A percentile compares a stretch with the other conserved stretches of the same genome.
phyloP scores from a whole-genome alignment of 2,888 invertebrate genomes.

The Drosophila anomelani region DNA sequence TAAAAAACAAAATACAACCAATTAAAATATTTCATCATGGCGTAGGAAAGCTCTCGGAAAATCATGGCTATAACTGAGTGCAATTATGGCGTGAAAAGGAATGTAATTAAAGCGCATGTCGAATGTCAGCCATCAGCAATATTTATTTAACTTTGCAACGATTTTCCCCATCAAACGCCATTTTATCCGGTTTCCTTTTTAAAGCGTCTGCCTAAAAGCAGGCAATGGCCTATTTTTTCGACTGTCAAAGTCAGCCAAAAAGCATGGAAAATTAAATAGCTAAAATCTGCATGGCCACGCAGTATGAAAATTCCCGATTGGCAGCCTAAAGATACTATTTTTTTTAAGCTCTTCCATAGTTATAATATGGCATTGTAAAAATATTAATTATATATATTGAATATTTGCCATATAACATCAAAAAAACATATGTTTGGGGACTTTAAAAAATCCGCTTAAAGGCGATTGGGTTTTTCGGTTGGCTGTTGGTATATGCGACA shows the following conservation, averaged over 20 bases:
- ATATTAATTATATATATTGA: constrained; percentile 17
- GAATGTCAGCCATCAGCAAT: constrained; percentile 7
- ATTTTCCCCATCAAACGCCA: not conserved
- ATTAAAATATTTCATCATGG: not conserved
- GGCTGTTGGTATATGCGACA: constrained; percentile 6
- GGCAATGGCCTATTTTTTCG: constrained; percentile 1
- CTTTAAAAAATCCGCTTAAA: constrained; percentile 25
- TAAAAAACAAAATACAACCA: not conserved
- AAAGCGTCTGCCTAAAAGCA: constrained; percentile 15
- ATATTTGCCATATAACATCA: constrained; percentile 1
- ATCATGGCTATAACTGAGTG: constrained; percentile 1
- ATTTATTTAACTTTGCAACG: constrained; percentile 14
- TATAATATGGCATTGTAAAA: not conserved
- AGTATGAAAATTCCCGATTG: constrained; percentile 1
- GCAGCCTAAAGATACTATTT: not conserved
- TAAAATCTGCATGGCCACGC: constrained; percentile 1
- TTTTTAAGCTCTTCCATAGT: constrained; percentile 1
- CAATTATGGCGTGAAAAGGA: constrained; percentile 2
- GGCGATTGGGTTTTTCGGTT: constrained; percentile 3
- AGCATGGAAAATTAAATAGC: constrained; percentile 26
- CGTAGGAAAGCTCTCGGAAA: not conserved
- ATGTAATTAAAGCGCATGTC: constrained; percentile 11
- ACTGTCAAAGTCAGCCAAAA: constrained; percentile 18
- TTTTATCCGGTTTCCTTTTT: constrained; percentile 5
- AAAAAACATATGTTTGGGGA: constrained; percentile 19